A percentile compares a stretch with the other conserved stretches of the same genome.
Conservation (phyloP, 2,888 invertebrate genomes). For the Torymus texanus region DNA sequence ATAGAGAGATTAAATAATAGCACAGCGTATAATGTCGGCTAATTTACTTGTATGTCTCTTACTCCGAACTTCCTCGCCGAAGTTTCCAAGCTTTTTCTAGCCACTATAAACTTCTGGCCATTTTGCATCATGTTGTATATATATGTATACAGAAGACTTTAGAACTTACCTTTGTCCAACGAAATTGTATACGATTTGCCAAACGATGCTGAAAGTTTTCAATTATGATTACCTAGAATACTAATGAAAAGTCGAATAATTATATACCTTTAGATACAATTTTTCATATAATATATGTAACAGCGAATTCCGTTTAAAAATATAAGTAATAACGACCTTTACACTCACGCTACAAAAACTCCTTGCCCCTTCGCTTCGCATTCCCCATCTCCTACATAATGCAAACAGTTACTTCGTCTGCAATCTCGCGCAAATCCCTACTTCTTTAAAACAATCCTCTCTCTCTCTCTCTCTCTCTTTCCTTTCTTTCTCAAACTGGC, state of each 20-base stretch:
- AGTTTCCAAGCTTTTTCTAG: slow-evolving; percentile 14
- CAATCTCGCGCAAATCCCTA: too few species aligned
- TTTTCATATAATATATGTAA: too few species aligned
- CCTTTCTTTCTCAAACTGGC: too few species aligned
- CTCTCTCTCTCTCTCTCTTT: too few species aligned
- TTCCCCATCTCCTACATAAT: too few species aligned
- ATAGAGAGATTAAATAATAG: slow-evolving; percentile 19
- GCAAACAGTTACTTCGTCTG: too few species aligned
- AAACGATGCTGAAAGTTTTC: slow-evolving; percentile 22
- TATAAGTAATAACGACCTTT: too few species aligned
- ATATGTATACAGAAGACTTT: neutral
- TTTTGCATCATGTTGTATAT: slow-evolving; percentile 10
- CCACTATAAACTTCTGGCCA: slow-evolving; percentile 3
- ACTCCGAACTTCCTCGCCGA: slow-evolving; percentile 21
- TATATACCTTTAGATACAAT: neutral
- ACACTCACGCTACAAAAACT: too few species aligned
- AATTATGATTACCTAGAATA: neutral
- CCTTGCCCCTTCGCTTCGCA: too few species aligned
- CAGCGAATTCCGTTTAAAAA: too few species aligned
- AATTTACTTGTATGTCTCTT: slow-evolving; percentile 35
- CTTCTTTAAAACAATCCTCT: too few species aligned
- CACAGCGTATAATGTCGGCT: slow-evolving; percentile 12
- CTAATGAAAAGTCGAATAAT: neutral
- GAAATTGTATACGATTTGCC: slow-evolving; percentile 16
- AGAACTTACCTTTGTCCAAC: slow-evolving; percentile 12